Evolutionary conservation across 2,888 invertebrate genomes (phyloP).

Genomic region (Pseudolycoriella hygida): DNA sequence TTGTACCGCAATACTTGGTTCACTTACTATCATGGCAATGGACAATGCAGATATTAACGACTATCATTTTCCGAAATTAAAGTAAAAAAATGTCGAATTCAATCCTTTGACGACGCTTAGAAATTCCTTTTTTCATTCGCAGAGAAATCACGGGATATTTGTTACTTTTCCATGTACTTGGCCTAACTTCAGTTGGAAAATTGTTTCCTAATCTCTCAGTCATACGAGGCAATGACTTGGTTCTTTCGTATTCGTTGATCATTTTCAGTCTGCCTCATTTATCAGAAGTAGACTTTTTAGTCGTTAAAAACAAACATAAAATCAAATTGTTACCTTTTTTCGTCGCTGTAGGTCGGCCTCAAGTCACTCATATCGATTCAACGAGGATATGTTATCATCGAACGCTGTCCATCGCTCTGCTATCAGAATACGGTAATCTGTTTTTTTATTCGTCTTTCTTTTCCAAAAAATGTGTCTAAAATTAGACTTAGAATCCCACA

Average conservation of each 20-base stretch:
- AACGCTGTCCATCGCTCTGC: constrained; percentile 59
- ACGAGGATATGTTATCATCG: constrained; percentile 65
- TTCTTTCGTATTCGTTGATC: constrained; percentile 66
- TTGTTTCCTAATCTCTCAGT: constrained; percentile 80
- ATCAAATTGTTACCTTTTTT: constrained; percentile 11
- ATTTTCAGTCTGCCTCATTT: constrained; percentile 51
- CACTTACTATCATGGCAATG: background rate
- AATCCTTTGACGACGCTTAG: too few relatives aligned
- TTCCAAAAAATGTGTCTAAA: background rate
- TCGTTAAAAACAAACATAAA: background rate
- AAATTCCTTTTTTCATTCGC: background rate
- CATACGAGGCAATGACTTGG: constrained; percentile 62
- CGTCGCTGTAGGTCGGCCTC: constrained; percentile 50
- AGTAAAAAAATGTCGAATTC: constrained; percentile 10
- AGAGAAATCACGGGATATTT: constrained; percentile 72
- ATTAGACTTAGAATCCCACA: too few relatives aligned
- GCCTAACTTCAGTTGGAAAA: constrained; percentile 46
- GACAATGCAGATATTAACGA: constrained; percentile 29
- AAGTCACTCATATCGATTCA: constrained; percentile 53
- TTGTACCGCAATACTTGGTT: background rate
- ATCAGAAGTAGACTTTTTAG: constrained; percentile 32
- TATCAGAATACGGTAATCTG: constrained; percentile 35
- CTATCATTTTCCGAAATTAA: constrained; percentile 47
- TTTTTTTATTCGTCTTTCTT: background rate
- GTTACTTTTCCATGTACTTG: constrained; percentile 58